Conservation (phyloP, 2,888 invertebrate species). For the Leptura quadrifasciata region DNA sequence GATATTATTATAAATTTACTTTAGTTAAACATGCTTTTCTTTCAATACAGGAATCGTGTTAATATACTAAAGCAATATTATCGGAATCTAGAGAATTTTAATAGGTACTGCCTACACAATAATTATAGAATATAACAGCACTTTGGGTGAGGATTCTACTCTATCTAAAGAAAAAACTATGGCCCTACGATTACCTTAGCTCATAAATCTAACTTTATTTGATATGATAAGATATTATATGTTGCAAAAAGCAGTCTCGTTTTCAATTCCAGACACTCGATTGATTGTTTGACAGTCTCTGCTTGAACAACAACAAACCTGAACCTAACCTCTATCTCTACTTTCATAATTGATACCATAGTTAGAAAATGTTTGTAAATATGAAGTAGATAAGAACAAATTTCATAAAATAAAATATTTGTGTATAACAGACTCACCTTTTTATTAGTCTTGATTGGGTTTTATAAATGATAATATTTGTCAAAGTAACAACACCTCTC, state of each 20-base stretch:
- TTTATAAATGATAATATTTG: conserved; percentile 3
- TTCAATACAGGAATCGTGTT: background rate
- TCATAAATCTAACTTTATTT: conserved; percentile 50
- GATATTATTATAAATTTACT: background rate
- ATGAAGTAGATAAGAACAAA: background rate
- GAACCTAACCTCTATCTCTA: conserved; percentile 15
- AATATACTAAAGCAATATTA: background rate
- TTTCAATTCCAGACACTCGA: conserved; percentile 49
- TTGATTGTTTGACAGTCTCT: conserved; percentile 32
- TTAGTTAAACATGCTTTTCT: background rate
- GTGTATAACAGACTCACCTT: conserved; percentile 16
- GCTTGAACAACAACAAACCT: conserved; percentile 1
- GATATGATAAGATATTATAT: conserved; percentile 69
- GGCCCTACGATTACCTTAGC: conserved; percentile 25
- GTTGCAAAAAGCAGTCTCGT: conserved; percentile 65
- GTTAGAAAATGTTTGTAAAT: conserved; percentile 15
- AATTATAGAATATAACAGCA: conserved; percentile 58
- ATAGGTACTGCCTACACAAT: conserved; percentile 22
- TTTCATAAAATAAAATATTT: conserved; percentile 11
- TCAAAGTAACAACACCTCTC: conserved; percentile 1
- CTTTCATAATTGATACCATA: conserved; percentile 2
- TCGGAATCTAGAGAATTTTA: conserved; percentile 12
- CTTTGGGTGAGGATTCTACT: conserved; percentile 58
- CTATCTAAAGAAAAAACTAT: conserved; percentile 42
- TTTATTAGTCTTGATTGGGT: conserved; percentile 5